Percentiles rank a stretch among this genome's conserved stretches.
Conservation (phyloP, 2,113 vertebrate species). For the Butastur rufipennis region DNA sequence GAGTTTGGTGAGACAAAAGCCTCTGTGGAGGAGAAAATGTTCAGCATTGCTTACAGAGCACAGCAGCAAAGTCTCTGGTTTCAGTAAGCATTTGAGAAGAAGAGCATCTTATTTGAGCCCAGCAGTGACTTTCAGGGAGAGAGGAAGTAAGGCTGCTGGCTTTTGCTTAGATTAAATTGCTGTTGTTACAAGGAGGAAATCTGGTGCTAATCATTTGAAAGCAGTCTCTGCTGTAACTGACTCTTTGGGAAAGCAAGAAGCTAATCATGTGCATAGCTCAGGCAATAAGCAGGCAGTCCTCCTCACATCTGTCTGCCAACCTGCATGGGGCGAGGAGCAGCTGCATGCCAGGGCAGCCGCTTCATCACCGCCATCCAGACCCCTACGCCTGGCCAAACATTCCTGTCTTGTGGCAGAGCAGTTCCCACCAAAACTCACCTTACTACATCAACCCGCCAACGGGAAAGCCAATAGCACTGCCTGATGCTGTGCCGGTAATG, state of each 20-base stretch:
- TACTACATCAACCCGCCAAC: too few relatives aligned
- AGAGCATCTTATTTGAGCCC: not conserved
- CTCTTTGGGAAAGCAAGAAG: not conserved
- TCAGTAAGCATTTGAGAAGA: not conserved
- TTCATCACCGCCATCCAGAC: not conserved
- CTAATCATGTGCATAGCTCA: not conserved
- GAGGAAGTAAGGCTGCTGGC: not conserved
- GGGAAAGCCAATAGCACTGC: accelerated
- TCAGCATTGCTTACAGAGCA: not conserved
- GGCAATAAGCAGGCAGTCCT: not conserved
- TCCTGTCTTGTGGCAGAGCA: not conserved
- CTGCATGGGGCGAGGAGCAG: not conserved
- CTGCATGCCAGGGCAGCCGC: not conserved
- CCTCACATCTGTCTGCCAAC: not conserved
- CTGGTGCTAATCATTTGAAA: constrained; percentile 10
- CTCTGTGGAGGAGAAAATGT: not conserved
- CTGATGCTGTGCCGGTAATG: not conserved
- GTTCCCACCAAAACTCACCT: not conserved
- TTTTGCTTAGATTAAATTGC: not conserved
- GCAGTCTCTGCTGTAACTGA: not conserved
- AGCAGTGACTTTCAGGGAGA: not conserved
- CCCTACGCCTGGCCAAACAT: not conserved
- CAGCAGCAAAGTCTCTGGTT: not conserved
- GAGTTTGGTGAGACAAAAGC: not conserved
- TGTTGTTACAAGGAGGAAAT: not conserved